Evolutionary conservation across 1,140 invertebrate species (phyloP).

Genomic region (Pinna nobilis): DNA sequence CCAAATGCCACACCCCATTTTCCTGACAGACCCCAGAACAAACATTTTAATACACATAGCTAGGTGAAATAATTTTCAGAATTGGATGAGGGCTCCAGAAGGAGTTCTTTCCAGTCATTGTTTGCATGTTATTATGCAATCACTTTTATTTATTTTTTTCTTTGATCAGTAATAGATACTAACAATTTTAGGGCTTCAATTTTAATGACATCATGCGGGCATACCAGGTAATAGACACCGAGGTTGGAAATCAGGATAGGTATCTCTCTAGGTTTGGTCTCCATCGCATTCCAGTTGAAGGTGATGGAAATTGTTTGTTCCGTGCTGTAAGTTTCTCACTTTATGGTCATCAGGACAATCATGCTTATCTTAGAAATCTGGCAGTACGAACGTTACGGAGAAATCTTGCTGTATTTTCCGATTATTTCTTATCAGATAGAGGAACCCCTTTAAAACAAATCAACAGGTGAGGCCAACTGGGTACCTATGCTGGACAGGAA

Average conservation of each 20-base stretch:
- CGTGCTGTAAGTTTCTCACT: constrained; percentile 22
- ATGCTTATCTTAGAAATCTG: constrained; percentile 12
- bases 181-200: not conserved
- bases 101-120: too few species aligned
- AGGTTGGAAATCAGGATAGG: constrained; percentile 1
- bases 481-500: constrained; percentile 24
- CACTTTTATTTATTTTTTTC: too few species aligned
- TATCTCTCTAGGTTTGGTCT: constrained; percentile 14
- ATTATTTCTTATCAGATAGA: constrained; percentile 2
- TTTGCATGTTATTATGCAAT: too few species aligned
- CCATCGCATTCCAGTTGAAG: not conserved
- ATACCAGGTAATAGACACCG: constrained; percentile 3
- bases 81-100: too few species aligned
- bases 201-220: not conserved
- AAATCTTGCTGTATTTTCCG: constrained; percentile 3
- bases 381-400: not conserved
- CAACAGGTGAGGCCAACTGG: constrained; percentile 1
- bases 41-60: too few species aligned
- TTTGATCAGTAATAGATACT: too few species aligned
- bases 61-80: too few species aligned
- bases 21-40: too few species aligned
- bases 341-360: constrained; percentile 18
- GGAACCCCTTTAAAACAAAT: constrained; percentile 10
- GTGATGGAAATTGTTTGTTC: constrained; percentile 33
- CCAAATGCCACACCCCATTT: too few species aligned